Base-by-base conservation (phyloP, 2,888 invertebrate species). In the Drosophila bunnanda region DNA sequence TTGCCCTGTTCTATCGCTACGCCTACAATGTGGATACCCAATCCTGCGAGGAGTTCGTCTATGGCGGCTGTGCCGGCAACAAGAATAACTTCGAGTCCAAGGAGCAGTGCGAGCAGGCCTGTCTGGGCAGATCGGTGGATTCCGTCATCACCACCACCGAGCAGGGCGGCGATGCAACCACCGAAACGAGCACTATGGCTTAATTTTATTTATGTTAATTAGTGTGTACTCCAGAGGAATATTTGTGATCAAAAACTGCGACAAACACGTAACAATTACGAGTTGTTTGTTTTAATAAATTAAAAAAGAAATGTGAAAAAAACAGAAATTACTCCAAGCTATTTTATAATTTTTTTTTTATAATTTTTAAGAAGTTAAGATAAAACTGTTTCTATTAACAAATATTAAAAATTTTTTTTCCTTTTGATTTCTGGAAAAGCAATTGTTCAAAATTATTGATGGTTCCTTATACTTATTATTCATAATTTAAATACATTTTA, bases 11-110 rank as follows among this genome's bases (percentile, higher is more conserved):
- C 78, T 81, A 89, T 74, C 90, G 90, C 46, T 91, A 60, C 43
- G 90, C 90, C 67, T 91, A 80, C 79, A 90, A 90, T 75, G 75
- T 90, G 73, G 91, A 91, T 20, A 89, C 70, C 13, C 67, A 81
- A 2, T 48, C 93, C 90, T 97, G 97, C 90, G 93, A 95, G 53
- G 94, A 95, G 55, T 98, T 98, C 91, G 93, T 94, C 58, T 97
- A 96, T 90, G 96, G 96, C 13, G 95, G 95, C 9, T 95, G 95
- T 80, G 93, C 95, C 55, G 97, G 96, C n/a, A 97, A 97, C 89
- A 93, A 94, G 77, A 97, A 97, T 90, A 96, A 96, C 89, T 97
- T 97, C 90, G 93, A 94, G 54, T 94, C 94, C 2, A 92, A 93
- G 52, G 93, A 94, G 17, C 95, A 95, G 66, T 96, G 96, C 82